Evolutionary conservation across 2,888 invertebrate genomes (phyloP).

Genomic region (Synanthedon vespiformis): DNA sequence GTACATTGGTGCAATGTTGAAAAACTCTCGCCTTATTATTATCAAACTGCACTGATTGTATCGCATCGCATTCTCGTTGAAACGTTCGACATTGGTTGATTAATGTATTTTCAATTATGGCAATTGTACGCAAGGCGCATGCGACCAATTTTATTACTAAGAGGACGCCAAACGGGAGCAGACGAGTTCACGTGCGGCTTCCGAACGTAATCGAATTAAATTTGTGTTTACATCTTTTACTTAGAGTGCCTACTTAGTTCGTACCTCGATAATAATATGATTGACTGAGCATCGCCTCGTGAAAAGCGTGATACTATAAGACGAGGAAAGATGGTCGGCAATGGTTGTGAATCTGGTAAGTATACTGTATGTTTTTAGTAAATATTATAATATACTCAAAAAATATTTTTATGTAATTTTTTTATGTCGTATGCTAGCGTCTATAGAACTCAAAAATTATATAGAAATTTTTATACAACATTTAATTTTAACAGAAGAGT

Average conservation of each 20-base stretch:
- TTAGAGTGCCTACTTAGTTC: constrained; percentile 14
- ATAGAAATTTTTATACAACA: too few species aligned
- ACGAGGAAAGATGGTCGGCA: constrained; percentile 21
- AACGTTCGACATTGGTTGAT: constrained; percentile 40
- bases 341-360: constrained; percentile 27
- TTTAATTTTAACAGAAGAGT: too few species aligned
- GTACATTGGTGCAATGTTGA: constrained; percentile 26
- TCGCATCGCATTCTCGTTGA: constrained; percentile 19
- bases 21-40: constrained; percentile 40
- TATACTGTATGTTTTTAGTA: not conserved
- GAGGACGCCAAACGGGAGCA: constrained; percentile 38
- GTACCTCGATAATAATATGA: constrained; percentile 10
- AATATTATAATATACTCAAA: too few species aligned
- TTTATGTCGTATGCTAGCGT: too few species aligned
- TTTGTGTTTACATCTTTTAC: constrained; percentile 23
- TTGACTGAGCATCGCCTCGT: constrained; percentile 9
- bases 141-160: constrained; percentile 55
- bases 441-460: too few species aligned
- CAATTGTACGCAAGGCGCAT: constrained; percentile 59
- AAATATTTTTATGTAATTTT: too few species aligned
- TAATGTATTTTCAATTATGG: constrained; percentile 57
- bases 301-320: constrained; percentile 7
- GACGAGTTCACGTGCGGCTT: constrained; percentile 28
- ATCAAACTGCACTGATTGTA: constrained; percentile 50
- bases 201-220: constrained; percentile 16